A percentile compares a stretch with the other conserved stretches of the same genome.
phyloP scores from a whole-genome alignment of 2,113 vertebrate species.

The Xenotilapia leptura region DNA sequence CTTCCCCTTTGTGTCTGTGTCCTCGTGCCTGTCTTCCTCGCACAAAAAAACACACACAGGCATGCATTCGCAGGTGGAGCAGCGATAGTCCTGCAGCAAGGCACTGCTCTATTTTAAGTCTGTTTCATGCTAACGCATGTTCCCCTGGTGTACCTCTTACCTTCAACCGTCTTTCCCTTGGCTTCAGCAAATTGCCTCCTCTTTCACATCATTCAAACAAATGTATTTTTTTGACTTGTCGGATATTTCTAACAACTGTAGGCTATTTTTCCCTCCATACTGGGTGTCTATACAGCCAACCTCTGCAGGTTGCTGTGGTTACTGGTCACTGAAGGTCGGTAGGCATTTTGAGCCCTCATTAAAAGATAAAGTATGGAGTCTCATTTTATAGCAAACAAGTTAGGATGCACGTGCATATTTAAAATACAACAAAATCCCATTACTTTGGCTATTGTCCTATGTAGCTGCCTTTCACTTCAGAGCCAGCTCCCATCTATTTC shows the following conservation, averaged over 20 bases:
- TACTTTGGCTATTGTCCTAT: not conserved
- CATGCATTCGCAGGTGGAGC: slow-evolving; percentile 37
- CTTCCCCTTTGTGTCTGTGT: slow-evolving; percentile 19
- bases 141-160: not conserved
- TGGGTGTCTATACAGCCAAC: not conserved
- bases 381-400: not conserved
- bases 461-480: not conserved
- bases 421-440: not conserved
- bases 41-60: not conserved
- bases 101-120: slow-evolving; percentile 41
- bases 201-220: not conserved
- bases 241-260: not conserved
- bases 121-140: slow-evolving; percentile 8
- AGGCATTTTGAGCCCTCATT: slow-evolving; percentile 34
- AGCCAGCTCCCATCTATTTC: not conserved
- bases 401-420: not conserved
- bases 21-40: slow-evolving; percentile 14
- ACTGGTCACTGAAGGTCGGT: slow-evolving; percentile 1
- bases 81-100: slow-evolving; percentile 33
- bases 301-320: slow-evolving; percentile 49
- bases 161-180: not conserved
- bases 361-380: slow-evolving; percentile 12
- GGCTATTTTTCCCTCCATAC: not conserved
- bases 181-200: not conserved
- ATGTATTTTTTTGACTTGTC: not conserved